phyloP scores from a whole-genome alignment of 2,113 vertebrate species.

The Hemiscyllium ocellatum region DNA sequence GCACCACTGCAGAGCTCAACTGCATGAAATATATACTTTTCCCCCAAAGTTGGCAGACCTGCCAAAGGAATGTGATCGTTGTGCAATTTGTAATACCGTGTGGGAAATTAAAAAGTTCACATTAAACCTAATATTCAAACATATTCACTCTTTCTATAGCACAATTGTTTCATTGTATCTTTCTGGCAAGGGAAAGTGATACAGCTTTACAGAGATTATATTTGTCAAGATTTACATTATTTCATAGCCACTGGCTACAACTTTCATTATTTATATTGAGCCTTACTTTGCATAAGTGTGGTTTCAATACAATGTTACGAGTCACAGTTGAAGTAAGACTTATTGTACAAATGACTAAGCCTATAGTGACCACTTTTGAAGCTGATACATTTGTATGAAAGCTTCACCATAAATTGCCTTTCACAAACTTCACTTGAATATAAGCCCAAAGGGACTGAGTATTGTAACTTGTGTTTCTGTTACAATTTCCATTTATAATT shows the following conservation, averaged over 20 bases:
- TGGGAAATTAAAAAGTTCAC: background rate
- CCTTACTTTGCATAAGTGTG: too few species aligned
- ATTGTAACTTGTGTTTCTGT: background rate
- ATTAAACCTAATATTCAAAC: background rate
- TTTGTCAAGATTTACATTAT: background rate
- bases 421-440: background rate
- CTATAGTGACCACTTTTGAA: background rate
- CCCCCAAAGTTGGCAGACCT: background rate
- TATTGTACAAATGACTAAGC: background rate
- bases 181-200: background rate
- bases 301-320: conserved; percentile 2
- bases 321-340: background rate
- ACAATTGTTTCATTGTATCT: background rate
- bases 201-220: background rate
- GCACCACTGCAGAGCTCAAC: background rate
- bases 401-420: background rate
- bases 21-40: conserved; percentile 11
- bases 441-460: background rate
- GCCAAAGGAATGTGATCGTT: background rate
- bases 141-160: background rate
- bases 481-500: background rate
- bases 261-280: background rate
- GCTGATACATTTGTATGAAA: conserved; percentile 14
- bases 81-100: background rate
- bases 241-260: background rate